A percentile compares a stretch with the other conserved stretches of the same genome.
Evolutionary conservation across 2,113 vertebrate genomes (phyloP).

Genomic region (Ochotona curzoniae): DNA sequence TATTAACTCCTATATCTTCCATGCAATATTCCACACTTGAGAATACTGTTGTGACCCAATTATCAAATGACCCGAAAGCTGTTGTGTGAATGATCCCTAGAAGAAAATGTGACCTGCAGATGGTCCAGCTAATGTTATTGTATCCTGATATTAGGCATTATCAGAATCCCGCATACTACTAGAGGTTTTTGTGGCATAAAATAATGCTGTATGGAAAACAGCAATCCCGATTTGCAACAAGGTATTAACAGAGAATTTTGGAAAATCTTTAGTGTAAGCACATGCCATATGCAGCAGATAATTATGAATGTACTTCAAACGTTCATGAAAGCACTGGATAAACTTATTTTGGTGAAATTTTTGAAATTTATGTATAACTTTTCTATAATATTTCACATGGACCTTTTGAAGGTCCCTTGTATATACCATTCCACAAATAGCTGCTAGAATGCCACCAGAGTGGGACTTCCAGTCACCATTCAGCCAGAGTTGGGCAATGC

Average conservation of each 20-base stretch:
- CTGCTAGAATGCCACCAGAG: not conserved
- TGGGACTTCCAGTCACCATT: not conserved
- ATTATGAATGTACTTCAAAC: not conserved
- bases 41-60: not conserved
- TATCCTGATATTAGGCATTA: not conserved
- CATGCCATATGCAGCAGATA: not conserved
- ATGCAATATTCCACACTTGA: not conserved
- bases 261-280: not conserved
- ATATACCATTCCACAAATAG: not conserved
- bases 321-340: too few relatives aligned
- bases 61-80: not conserved
- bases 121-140: not conserved
- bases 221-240: not conserved
- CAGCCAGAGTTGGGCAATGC: not conserved
- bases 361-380: too few relatives aligned
- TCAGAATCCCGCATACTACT: not conserved
- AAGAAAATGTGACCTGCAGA: not conserved
- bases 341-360: too few relatives aligned
- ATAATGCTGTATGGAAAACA: not conserved
- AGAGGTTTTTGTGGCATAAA: not conserved
- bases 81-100: not conserved
- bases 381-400: too few relatives aligned
- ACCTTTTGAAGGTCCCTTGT: too few relatives aligned
- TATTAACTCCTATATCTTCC: not conserved
- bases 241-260: not conserved